Evolutionary conservation across 2,113 vertebrate species (phyloP), one percentile per base, ranked within the genome.

Genomic region (Cnemophilus loriae): DNA sequence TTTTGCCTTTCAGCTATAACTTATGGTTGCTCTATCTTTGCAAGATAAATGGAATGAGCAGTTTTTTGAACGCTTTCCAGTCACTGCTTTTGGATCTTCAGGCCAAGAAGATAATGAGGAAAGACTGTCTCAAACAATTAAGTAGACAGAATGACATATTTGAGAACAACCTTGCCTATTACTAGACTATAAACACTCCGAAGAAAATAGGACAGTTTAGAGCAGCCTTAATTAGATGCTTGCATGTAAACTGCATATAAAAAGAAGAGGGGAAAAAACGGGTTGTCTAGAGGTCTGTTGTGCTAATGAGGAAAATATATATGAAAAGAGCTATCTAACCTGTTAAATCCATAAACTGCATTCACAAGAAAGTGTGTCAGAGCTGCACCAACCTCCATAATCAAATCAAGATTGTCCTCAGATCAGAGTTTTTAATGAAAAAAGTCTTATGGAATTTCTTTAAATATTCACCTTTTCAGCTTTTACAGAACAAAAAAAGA

Each of bases 81-180:
- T 91, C 85, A 91, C 44, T 94, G 79, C 27, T 77, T 18, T 71
- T 90, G 32, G 33, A 93, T 84, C 79, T 78, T 55, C 84, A 90
- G 65, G 23, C 42, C 50, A 86, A 84, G 52, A 94, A 81, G 55
- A 89, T 91, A 92, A 94, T 93, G 73, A 96, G 77, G 60, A 65
- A 93, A 91, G 32, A 39, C 60, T 74, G 84, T 82, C 64, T 89
- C 67, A 87, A 95, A 69, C 82, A 93, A 89, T 87, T 94, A 91
- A 89, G 35, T 47, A 78, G 77, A 28, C 37, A 89, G 55, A 96
- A 83, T 93, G 73, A 87, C 52, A 33, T 74, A 75, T 67, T 67
- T 87, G 56, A 91, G 83, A 86, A 79, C n/a, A 76, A 87, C 30
- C 9, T 79, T 4, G 2, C 52, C n/a, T 93, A 71, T 84, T 89